Evolutionary conservation across 2,888 invertebrate species (phyloP).

Genomic region (Papilio demoleus): DNA sequence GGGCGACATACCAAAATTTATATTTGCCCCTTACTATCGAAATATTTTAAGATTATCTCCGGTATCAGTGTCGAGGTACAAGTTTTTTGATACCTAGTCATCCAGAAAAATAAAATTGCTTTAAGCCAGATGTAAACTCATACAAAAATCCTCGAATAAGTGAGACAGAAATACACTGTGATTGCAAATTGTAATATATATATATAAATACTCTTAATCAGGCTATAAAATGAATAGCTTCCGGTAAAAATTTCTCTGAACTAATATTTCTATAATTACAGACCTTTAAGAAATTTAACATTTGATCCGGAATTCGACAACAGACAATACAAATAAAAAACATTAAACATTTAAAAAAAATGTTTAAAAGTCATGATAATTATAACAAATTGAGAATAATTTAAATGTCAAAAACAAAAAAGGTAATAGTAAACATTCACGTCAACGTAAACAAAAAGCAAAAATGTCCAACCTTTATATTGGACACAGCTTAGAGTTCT

Average conservation of each 20-base stretch:
- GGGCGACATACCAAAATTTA: too few species aligned
- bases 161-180: not conserved
- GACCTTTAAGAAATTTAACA: not conserved
- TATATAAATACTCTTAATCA: not conserved
- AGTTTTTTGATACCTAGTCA: too few species aligned
- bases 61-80: too few species aligned
- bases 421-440: conserved; percentile 27
- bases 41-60: too few species aligned
- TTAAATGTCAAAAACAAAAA: conserved; percentile 15
- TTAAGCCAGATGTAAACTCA: not conserved
- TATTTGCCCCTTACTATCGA: too few species aligned
- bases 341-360: not conserved
- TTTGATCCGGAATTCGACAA: not conserved
- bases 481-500: conserved; percentile 63
- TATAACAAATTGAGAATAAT: conserved; percentile 21
- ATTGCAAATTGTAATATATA: too few species aligned
- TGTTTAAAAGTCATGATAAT: not conserved
- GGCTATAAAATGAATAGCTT: conserved; percentile 1
- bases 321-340: not conserved
- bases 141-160: too few species aligned
- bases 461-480: conserved; percentile 44
- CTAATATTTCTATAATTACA: not conserved
- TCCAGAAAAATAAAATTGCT: not conserved
- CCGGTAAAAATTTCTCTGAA: not conserved
- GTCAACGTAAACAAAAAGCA: conserved; percentile 29